Conservation (phyloP, 2,797 vertebrate genomes). For the Phoeniculus purpureus region DNA sequence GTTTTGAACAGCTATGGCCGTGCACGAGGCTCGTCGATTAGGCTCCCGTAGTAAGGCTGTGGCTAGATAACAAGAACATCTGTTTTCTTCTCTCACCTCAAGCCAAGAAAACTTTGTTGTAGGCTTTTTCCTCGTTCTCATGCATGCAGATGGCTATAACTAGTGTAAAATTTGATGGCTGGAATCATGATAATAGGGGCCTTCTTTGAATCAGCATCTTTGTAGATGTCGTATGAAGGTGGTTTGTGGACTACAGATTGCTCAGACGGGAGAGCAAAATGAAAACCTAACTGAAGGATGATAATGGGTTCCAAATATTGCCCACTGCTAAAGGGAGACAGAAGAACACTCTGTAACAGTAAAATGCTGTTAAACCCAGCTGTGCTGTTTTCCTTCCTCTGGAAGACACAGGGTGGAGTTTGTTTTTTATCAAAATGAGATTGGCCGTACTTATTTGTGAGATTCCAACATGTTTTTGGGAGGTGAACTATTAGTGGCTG, state of each 20-base stretch:
- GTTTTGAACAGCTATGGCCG: neutral
- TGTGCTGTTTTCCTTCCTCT: neutral
- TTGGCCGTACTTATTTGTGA: neutral
- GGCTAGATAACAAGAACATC: neutral
- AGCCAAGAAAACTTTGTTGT: neutral
- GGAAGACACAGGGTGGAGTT: neutral
- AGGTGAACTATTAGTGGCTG: neutral
- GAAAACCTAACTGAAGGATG: neutral
- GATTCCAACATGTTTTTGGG: neutral
- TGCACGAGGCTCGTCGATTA: neutral
- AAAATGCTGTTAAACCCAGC: neutral
- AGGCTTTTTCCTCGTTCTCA: neutral
- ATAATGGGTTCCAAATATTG: neutral
- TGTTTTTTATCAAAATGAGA: slow-evolving; percentile 16
- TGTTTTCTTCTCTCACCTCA: neutral
- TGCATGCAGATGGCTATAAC: neutral
- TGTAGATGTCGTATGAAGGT: neutral
- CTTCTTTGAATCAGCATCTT: neutral
- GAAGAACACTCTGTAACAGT: neutral
- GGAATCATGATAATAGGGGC: neutral
- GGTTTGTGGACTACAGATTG: neutral
- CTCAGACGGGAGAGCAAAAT: neutral
- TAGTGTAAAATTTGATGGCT: neutral
- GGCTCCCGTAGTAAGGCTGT: neutral
- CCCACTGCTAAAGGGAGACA: neutral